phyloP scores from a whole-genome alignment of 2,797 vertebrate genomes.

The Tapera naevia region DNA sequence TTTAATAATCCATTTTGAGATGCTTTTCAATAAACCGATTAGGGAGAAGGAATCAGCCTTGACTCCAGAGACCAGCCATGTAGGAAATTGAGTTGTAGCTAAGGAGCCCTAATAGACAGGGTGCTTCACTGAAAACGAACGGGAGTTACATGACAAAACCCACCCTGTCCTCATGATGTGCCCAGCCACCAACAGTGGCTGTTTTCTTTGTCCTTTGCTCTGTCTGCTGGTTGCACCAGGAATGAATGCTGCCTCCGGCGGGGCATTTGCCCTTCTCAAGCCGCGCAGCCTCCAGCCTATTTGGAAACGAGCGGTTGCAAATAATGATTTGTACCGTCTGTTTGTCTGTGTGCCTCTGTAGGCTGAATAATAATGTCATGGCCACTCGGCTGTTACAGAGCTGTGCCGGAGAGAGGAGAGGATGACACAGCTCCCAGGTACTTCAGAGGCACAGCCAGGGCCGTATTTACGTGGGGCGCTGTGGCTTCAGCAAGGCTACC shows the following conservation, averaged over 20 bases:
- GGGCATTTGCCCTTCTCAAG: background rate
- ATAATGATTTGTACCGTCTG: background rate
- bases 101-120: background rate
- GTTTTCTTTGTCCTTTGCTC: background rate
- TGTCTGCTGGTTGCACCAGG: background rate
- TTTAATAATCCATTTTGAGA: background rate
- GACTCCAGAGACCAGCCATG: background rate
- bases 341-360: background rate
- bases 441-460: background rate
- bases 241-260: rapidly evolving
- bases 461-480: background rate
- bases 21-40: background rate
- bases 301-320: background rate
- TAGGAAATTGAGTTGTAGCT: background rate
- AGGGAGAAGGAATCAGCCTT: background rate
- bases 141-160: background rate
- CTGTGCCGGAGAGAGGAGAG: background rate
- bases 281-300: background rate
- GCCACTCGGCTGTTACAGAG: background rate
- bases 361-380: background rate
- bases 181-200: background rate
- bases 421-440: background rate
- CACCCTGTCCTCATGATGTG: rapidly evolving
- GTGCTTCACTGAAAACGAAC: background rate
- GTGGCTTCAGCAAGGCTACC: background rate